Percentiles rank a stretch among this genome's conserved stretches.
Conservation (phyloP, 2,888 invertebrate species). For the Uloborus plumipes region DNA sequence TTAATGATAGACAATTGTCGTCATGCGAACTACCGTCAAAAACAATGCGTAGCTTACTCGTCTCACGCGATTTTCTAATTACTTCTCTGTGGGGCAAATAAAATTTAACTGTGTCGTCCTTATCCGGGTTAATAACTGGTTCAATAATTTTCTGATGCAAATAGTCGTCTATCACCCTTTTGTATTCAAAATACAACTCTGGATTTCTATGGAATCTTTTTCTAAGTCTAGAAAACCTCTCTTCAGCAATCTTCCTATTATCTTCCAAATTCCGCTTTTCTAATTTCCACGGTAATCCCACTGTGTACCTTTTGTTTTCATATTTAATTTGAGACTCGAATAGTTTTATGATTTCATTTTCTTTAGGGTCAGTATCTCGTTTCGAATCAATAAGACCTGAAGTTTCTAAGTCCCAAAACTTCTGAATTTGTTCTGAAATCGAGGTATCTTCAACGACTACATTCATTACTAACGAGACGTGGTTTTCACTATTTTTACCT, state of each 20-base stretch:
- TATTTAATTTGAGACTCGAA: neutral
- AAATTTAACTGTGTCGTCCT: neutral
- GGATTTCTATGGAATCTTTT: neutral
- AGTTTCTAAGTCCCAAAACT: too few relatives aligned
- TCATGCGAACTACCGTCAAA: neutral
- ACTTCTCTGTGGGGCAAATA: neutral
- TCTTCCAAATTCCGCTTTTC: neutral
- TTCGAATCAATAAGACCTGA: too few relatives aligned
- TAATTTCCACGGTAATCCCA: neutral
- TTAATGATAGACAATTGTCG: neutral
- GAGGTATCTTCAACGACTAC: too few relatives aligned
- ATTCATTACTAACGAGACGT: too few relatives aligned
- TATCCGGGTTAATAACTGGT: too few relatives aligned
- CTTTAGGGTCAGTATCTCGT: too few relatives aligned
- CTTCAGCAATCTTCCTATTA: neutral
- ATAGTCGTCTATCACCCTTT: neutral
- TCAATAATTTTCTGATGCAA: neutral
- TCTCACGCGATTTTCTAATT: neutral
- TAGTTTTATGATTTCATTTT: too few relatives aligned
- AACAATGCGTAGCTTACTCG: neutral
- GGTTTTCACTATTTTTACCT: too few relatives aligned
- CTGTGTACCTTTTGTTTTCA: neutral
- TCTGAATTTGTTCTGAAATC: too few relatives aligned
- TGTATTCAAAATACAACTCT: constrained; percentile 1
- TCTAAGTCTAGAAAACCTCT: neutral